Conservation (phyloP, 2,888 invertebrate genomes). For the Sepiola atlantica region DNA sequence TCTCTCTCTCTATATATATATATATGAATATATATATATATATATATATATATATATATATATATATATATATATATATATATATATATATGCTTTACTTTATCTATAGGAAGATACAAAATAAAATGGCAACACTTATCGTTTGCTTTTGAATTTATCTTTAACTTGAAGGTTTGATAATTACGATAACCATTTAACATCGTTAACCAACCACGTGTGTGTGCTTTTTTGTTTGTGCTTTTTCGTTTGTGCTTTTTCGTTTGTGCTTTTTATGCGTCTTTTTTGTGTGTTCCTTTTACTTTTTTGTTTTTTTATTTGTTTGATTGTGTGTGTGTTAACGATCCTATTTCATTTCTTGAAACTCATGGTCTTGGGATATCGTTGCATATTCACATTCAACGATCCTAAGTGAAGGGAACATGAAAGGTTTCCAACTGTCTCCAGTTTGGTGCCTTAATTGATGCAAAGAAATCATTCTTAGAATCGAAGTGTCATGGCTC, state of each 20-base stretch:
- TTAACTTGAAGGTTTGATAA: background rate
- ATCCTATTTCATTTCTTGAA: background rate
- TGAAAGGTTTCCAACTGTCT: background rate
- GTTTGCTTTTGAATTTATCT: background rate
- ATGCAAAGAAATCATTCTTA: background rate
- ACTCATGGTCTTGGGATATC: background rate
- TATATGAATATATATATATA: too few relatives aligned
- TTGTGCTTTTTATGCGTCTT: too few relatives aligned
- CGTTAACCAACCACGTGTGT: too few relatives aligned
- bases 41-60: too few relatives aligned
- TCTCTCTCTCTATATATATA: too few relatives aligned
- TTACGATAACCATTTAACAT: too few relatives aligned
- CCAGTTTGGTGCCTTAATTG: background rate
- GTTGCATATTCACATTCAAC: background rate
- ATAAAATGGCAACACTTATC: background rate
- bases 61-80: too few relatives aligned
- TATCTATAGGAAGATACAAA: too few relatives aligned
- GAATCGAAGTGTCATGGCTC: background rate
- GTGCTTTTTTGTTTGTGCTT: too few relatives aligned
- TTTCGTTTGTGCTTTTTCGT: too few relatives aligned
- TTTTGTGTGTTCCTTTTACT: too few relatives aligned
- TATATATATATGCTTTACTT: too few relatives aligned
- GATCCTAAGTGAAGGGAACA: background rate
- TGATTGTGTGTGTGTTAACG: background rate
- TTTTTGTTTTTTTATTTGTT: background rate